Conservation (phyloP, 2,888 invertebrate species). For the Dioctria linearis region DNA sequence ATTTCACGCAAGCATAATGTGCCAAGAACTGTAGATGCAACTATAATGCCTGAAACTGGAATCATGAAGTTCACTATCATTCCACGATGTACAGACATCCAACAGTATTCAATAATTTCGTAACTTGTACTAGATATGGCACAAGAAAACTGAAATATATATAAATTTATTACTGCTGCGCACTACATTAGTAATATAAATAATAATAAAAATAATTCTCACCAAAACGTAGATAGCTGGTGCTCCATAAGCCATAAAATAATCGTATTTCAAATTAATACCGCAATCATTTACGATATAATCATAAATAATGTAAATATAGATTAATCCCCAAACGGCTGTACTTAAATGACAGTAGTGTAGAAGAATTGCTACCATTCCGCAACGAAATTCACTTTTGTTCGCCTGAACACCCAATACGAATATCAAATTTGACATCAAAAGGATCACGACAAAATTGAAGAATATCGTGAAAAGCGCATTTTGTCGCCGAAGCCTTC, state of each 20-base stretch:
- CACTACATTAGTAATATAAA: too few relatives aligned
- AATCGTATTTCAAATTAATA: slow-evolving; percentile 75
- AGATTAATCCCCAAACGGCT: slow-evolving; percentile 80
- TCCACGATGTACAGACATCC: slow-evolving; percentile 83
- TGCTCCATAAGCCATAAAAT: slow-evolving; percentile 76
- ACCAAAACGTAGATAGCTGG: slow-evolving; percentile 80
- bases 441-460: slow-evolving; percentile 76
- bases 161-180: neutral
- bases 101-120: slow-evolving; percentile 82
- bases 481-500: slow-evolving; percentile 60
- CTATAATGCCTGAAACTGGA: slow-evolving; percentile 79
- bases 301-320: slow-evolving; percentile 77
- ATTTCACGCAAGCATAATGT: slow-evolving; percentile 73
- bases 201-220: slow-evolving; percentile 63
- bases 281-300: slow-evolving; percentile 71
- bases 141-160: slow-evolving; percentile 74
- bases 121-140: slow-evolving; percentile 80
- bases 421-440: slow-evolving; percentile 76
- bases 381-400: slow-evolving; percentile 77
- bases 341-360: slow-evolving; percentile 81
- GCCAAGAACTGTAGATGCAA: slow-evolving; percentile 77
- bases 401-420: slow-evolving; percentile 80
- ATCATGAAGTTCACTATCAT: slow-evolving; percentile 85
- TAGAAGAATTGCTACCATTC: slow-evolving; percentile 77
- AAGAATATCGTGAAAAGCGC: slow-evolving; percentile 73